Evolutionary conservation across 2,888 invertebrate genomes (phyloP).

Genomic region (Dicyrtoma fusca): DNA sequence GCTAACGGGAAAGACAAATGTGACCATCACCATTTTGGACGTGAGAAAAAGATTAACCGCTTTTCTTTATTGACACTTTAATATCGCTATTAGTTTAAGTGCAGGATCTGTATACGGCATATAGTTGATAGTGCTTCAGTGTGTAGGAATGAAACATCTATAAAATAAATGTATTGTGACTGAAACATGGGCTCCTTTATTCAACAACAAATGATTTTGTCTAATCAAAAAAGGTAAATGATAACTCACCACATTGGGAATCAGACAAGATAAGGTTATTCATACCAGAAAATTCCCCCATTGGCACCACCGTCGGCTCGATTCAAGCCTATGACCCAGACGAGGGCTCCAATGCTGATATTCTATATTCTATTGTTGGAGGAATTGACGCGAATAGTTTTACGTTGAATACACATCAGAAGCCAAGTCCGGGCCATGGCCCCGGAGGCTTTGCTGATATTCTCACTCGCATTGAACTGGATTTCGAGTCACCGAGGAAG

Average conservation of each 20-base stretch:
- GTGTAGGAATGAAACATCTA: no score
- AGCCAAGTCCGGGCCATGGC: slow-evolving; percentile 56
- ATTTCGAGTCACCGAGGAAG: slow-evolving; percentile 93
- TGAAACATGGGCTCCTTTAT: no score
- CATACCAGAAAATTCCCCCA: slow-evolving; percentile 93
- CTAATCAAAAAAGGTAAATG: slow-evolving; percentile 64
- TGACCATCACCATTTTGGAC: slow-evolving; percentile 47
- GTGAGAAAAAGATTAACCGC: slow-evolving; percentile 1
- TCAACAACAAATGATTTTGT: not conserved
- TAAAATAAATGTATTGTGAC: no score
- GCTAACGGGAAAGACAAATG: slow-evolving; percentile 62
- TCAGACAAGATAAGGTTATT: slow-evolving; percentile 85
- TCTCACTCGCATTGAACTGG: slow-evolving; percentile 85
- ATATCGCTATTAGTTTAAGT: not conserved
- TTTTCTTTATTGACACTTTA: not conserved
- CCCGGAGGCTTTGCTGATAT: slow-evolving; percentile 76
- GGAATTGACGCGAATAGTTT: slow-evolving; percentile 89
- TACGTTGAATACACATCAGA: slow-evolving; percentile 74
- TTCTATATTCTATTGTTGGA: slow-evolving; percentile 92
- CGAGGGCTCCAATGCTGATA: slow-evolving; percentile 85
- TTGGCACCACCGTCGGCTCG: slow-evolving; percentile 90
- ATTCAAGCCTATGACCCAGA: slow-evolving; percentile 90
- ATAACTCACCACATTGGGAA: slow-evolving; percentile 86
- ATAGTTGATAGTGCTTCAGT: no score
- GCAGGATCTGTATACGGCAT: not conserved